Percentiles rank a stretch among this genome's conserved stretches.
Conservation (phyloP, 2,113 vertebrate genomes). For the Zapornia atra region DNA sequence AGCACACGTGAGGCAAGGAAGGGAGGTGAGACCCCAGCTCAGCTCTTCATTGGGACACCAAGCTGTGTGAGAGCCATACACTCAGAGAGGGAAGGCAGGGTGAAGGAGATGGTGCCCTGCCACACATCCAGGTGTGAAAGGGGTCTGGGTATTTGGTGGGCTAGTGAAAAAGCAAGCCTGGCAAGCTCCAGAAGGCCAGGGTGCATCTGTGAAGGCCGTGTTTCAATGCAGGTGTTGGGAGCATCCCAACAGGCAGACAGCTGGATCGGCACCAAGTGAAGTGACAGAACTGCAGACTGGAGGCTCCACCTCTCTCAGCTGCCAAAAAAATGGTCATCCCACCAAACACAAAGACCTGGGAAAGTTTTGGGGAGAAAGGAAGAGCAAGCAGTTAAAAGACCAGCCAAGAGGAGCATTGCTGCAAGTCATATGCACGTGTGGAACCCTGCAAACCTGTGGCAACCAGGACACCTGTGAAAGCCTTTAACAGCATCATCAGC, state of each 20-base stretch:
- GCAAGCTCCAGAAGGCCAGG: neutral
- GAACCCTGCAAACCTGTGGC: neutral
- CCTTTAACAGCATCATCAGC: neutral
- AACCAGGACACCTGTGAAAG: neutral
- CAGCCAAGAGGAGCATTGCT: neutral
- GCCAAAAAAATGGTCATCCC: neutral
- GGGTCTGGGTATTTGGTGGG: neutral
- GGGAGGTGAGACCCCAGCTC: neutral
- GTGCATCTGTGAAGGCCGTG: rapidly evolving
- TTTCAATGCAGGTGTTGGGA: neutral
- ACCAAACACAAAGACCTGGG: neutral
- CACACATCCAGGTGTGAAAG: rapidly evolving
- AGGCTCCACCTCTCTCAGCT: neutral
- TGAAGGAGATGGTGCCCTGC: neutral
- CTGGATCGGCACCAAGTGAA: neutral
- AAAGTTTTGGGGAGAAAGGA: neutral
- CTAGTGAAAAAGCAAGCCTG: neutral
- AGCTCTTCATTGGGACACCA: neutral
- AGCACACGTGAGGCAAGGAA: neutral
- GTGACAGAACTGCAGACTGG: neutral
- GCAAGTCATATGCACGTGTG: neutral
- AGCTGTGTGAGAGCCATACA: neutral
- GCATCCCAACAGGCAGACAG: neutral
- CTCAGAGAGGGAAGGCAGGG: neutral
- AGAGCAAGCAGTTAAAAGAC: neutral